Base-by-base conservation (phyloP, 1,140 invertebrate species). In the Anastrepha obliqua region DNA sequence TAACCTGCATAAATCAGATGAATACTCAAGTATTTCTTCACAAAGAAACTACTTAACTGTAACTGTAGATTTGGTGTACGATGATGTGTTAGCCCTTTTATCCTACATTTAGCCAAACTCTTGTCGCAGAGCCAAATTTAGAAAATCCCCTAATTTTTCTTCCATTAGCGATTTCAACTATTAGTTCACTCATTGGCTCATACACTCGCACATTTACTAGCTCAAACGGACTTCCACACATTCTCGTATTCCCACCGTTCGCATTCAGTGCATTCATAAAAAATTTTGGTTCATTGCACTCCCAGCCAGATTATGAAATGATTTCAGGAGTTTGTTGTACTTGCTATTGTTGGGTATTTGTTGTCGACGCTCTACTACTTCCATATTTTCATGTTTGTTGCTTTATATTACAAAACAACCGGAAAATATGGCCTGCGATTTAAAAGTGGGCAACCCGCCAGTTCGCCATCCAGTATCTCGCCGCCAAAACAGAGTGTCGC, bases 271-370 rank as follows among this genome's bases (percentile, higher is more conserved):
- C 64, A 67, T 67, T 67, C 29, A 67, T 20, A 67, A 67, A 20
- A 64, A 8, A 67, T 67, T 67, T 67, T 39, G 64, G 64, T 67
- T 67, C 64, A 67, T 67, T 67, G 64, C 64, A 67, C 64, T 67
- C 64, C 4, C 64, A 29, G 64, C 64, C 64, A 67, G 64, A 20
- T 67, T 67, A 29, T 39, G 29, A 67, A 67, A 67, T 39, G 64
- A 67, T 67, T 67, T 67, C 64, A 1, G 5, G n/a, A 6, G 5
- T 67, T 29, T 29, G 64, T 67, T 67, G n/a, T 11, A 67, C 29
- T 39, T 67, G 29, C 29, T 62, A 62, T 39, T 67, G n/a, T n/a
- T 8, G n/a, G 5, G n/a, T 62, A 17, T 62, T 62, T 62, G 9
- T 62, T 62, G 60, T 17, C 6, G 64, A 0, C 29, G 29, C 7